Conservation (phyloP, 2,113 vertebrate genomes). For the Axis porcinus region DNA sequence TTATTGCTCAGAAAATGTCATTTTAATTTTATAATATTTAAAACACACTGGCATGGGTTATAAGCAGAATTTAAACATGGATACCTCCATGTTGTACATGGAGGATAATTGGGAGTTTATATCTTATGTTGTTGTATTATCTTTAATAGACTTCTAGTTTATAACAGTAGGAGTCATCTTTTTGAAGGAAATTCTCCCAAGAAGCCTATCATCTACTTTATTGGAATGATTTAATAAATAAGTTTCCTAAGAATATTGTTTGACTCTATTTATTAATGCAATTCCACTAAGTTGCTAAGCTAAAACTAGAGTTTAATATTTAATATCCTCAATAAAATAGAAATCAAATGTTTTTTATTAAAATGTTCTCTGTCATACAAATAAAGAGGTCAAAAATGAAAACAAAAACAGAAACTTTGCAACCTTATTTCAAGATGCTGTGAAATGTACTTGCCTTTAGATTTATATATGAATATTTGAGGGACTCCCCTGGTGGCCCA, state of each 20-base stretch:
- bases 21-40: neutral
- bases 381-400: neutral
- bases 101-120: neutral
- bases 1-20: neutral
- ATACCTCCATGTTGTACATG: neutral
- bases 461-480: neutral
- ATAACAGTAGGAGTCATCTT: neutral
- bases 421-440: neutral
- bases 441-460: neutral
- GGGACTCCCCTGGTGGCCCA: neutral
- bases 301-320: neutral
- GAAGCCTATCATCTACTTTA: neutral
- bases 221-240: neutral
- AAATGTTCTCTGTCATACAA: neutral
- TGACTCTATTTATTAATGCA: neutral
- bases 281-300: neutral
- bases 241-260: neutral
- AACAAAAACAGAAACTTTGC: neutral
- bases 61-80: neutral
- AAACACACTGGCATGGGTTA: neutral
- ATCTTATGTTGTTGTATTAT: neutral
- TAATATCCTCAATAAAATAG: neutral
- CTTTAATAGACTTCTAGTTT: neutral
- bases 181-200: neutral
- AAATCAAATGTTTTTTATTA: neutral